A percentile compares a stretch with the other conserved stretches of the same genome.
Conservation (phyloP, 2,113 vertebrate species). For the Acrocephalus kingi region DNA sequence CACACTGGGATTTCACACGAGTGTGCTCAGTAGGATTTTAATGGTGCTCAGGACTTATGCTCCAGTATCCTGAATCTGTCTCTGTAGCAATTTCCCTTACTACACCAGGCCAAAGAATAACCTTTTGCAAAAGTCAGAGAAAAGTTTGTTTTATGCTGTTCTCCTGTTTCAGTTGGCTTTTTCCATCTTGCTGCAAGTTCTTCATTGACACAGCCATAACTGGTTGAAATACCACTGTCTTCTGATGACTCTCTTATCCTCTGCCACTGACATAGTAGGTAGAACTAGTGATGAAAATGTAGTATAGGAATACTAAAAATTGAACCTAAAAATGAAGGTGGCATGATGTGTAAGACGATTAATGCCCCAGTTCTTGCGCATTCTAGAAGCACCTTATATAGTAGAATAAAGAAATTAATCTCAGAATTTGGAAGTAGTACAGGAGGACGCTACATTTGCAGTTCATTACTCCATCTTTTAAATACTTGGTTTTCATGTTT, state of each 20-base stretch:
- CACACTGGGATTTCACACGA: background rate
- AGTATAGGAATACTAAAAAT: background rate
- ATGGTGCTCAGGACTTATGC: background rate
- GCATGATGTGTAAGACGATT: background rate
- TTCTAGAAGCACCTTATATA: background rate
- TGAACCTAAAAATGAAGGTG: background rate
- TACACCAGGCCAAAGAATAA: background rate
- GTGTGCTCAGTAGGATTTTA: background rate
- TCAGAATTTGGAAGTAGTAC: background rate
- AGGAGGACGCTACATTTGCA: background rate
- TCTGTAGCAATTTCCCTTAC: background rate
- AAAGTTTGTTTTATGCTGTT: background rate
- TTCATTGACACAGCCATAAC: background rate
- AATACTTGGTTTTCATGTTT: background rate
- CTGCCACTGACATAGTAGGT: background rate
- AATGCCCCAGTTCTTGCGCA: background rate
- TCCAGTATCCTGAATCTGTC: background rate
- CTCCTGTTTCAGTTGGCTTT: background rate
- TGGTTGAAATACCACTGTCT: background rate
- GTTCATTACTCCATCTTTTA: background rate
- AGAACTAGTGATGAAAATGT: background rate
- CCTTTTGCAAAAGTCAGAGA: background rate
- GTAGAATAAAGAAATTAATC: background rate
- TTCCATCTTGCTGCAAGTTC: background rate
- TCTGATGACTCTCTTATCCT: background rate